These are phyloP conservation scores for Neosalanx taihuensis DNA, from an alignment of 2,797 vertebrate genomes.

Conservation along the genomic window DNA sequence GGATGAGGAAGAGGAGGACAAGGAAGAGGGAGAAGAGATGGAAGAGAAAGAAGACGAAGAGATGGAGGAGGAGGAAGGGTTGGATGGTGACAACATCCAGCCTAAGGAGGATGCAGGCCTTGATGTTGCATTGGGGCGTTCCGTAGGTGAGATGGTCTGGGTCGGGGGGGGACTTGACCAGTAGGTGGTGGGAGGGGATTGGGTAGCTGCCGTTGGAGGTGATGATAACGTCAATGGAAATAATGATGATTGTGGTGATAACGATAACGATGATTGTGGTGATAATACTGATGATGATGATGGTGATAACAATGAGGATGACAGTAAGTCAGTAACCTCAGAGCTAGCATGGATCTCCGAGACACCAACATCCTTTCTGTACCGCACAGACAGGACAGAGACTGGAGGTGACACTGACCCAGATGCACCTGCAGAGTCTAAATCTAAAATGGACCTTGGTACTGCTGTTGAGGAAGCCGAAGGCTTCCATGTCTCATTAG, in stretches of 20 bases:
- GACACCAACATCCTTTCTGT: constrained; percentile 23
- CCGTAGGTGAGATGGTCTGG: constrained; percentile 40
- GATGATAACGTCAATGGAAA: too few species aligned
- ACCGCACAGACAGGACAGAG: constrained; percentile 10
- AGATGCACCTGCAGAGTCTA: constrained; percentile 35
- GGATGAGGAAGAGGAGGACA: too few species aligned
- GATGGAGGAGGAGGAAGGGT: neutral
- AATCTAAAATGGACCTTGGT: constrained; percentile 20
- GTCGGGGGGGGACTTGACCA: constrained; percentile 50
- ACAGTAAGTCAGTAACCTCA: constrained; percentile 15
- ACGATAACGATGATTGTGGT: neutral
- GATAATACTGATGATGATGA: constrained; percentile 6
- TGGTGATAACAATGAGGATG: constrained; percentile 14
- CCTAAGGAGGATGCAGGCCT: neutral
- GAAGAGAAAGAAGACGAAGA: neutral
- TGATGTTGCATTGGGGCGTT: neutral
- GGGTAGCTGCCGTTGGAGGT: neutral
- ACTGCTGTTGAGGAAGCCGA: constrained; percentile 28
- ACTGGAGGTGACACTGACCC: constrained; percentile 30
- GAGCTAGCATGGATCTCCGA: constrained; percentile 28
- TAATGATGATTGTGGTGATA: neutral
- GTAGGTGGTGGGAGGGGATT: constrained; percentile 27
- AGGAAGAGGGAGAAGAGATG: neutral
- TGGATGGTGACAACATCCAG: neutral
- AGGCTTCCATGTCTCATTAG: constrained; percentile 33